Conservation (phyloP, 1,140 invertebrate genomes). For the Drosophila repletoides region DNA sequence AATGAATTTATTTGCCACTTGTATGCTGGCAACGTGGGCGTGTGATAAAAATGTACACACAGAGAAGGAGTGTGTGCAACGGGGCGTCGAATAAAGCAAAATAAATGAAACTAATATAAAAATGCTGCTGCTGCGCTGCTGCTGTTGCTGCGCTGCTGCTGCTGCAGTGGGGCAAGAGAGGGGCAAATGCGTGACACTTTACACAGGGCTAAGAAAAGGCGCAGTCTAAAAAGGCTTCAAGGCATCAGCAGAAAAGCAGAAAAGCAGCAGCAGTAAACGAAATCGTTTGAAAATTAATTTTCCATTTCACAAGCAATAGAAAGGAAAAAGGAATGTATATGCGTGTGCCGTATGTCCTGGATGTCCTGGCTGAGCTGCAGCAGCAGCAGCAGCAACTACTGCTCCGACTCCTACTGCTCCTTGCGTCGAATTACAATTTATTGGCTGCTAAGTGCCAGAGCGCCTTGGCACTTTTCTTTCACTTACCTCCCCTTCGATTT, state of each 20-base stretch:
- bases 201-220: slow-evolving; percentile 39
- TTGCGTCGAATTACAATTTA: slow-evolving; percentile 79
- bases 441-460: slow-evolving; percentile 74
- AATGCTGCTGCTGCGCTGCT: slow-evolving; percentile 22
- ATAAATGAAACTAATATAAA: slow-evolving; percentile 71
- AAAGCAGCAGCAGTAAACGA: slow-evolving; percentile 42
- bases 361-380: slow-evolving; percentile 1
- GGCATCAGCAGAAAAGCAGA: slow-evolving; percentile 23
- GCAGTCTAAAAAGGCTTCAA: slow-evolving; percentile 43
- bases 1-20: slow-evolving; percentile 81
- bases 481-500: slow-evolving; percentile 13
- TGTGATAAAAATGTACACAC: slow-evolving; percentile 48
- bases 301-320: slow-evolving; percentile 63
- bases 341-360: background rate
- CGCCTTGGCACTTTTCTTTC: slow-evolving; percentile 56
- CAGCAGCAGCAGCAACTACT: background rate
- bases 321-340: slow-evolving; percentile 46
- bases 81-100: slow-evolving; percentile 55
- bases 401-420: slow-evolving; percentile 37
- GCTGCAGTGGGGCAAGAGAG: too few relatives aligned
- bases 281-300: slow-evolving; percentile 81
- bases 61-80: slow-evolving; percentile 3
- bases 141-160: too few relatives aligned
- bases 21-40: slow-evolving; percentile 73
- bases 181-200: slow-evolving; percentile 39